Base-by-base conservation (phyloP, 35 echinoderm and acorn worm species). In the Heliocidaris tuberculata region DNA sequence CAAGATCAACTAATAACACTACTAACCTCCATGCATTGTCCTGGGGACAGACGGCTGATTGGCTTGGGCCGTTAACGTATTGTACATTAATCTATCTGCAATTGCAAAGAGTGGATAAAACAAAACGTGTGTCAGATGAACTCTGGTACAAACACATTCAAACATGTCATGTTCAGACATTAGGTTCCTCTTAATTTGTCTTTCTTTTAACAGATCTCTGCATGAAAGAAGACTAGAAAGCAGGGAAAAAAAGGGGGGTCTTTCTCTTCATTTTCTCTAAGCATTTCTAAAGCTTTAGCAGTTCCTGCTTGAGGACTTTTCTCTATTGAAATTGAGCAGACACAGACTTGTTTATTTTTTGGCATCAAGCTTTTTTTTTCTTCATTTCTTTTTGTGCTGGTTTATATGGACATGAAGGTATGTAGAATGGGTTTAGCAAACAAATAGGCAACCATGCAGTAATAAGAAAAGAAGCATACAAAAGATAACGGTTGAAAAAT, bases 41-140 rank as follows among this genome's bases (percentile, higher is more conserved):
- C 91, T 49, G 48, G 91, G 91, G 48, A 93, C 91, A 93, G 91
- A 93, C 48, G 91, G 91, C 91, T 93, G 91, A 93, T 93, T 93
- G 91, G 91, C 91, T 93, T 93, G 91, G 91, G 91, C 91, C 47
- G 91, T 93, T 93, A 93, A 93, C 50, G 91, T 93, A 93, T 93
- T 93, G 91, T 93, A 93, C 91, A 93, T 93, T 93, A 93, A 93
- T 93, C 91, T 93, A 93, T 93, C 91, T 93, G 91, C 21, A 93
- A 93, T 93, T 93, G 50, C 48, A 93, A 93, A 93, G 29, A 93
- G 27, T 48, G 87, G 87, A 89, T 47, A 89, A 48, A 89, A 78
- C 27, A 78, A 78, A 78, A 78, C 2, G 0, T 78, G 65, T 19
- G 17, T 78, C 65, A 78, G 65, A 78, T 17, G 16, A 70, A 70